Evolutionary conservation across 2,888 invertebrate species (phyloP).

Genomic region (Digitonthophagus gazella): DNA sequence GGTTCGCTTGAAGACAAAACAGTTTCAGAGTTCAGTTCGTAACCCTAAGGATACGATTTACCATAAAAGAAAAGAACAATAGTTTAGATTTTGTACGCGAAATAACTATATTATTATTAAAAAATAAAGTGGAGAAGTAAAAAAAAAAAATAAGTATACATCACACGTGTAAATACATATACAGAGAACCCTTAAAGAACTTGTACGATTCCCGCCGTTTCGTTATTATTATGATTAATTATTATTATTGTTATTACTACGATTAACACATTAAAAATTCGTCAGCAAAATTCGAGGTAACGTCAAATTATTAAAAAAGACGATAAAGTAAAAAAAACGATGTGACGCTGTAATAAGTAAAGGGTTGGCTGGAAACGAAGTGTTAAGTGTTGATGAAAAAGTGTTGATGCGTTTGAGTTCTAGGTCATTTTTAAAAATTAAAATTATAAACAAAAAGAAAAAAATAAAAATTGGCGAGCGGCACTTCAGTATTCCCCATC

Average conservation of each 20-base stretch:
- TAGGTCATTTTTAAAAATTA: too few relatives aligned
- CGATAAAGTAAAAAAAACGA: not conserved
- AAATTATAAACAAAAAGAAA: not conserved
- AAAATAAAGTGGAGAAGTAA: not conserved
- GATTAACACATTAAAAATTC: slow-evolving; percentile 8
- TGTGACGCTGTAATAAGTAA: not conserved
- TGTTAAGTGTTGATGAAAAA: too few relatives aligned
- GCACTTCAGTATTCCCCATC: slow-evolving; percentile 12
- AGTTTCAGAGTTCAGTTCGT: slow-evolving; percentile 41
- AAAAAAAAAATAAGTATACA: slow-evolving; percentile 3
- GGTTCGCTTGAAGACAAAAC: slow-evolving; percentile 42
- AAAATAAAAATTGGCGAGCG: slow-evolving; percentile 18
- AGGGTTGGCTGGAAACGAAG: not conserved
- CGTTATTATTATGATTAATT: slow-evolving; percentile 7
- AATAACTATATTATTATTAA: slow-evolving; percentile 28
- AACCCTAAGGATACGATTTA: slow-evolving; percentile 21
- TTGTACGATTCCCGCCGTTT: not conserved
- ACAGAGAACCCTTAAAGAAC: not conserved
- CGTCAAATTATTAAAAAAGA: not conserved
- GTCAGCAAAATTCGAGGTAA: not conserved
- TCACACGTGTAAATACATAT: slow-evolving; percentile 14
- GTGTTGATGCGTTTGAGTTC: too few relatives aligned
- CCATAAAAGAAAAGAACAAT: slow-evolving; percentile 27
- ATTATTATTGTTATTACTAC: not conserved
- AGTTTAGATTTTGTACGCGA: slow-evolving; percentile 41